Evolutionary conservation across 2,113 vertebrate genomes (phyloP).

Genomic region (Percopsis transmontana): DNA sequence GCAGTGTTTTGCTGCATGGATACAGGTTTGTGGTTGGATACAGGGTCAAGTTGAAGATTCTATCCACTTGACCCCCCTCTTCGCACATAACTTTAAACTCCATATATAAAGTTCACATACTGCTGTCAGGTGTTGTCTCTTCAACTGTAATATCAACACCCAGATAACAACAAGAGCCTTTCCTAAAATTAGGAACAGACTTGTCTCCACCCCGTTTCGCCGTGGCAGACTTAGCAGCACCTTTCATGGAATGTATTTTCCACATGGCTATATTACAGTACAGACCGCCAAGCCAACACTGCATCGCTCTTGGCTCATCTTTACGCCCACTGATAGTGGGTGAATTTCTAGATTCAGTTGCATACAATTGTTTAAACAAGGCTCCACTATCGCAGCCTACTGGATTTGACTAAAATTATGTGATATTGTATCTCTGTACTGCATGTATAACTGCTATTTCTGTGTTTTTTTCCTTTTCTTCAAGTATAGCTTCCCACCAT

Average conservation of each 20-base stretch:
- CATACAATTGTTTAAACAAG: not conserved
- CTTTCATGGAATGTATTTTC: conserved; percentile 63
- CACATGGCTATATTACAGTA: conserved; percentile 49
- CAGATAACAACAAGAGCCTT: conserved; percentile 67
- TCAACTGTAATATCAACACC: conserved; percentile 45
- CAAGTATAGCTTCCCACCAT: too few relatives aligned
- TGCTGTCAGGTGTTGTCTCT: conserved; percentile 36
- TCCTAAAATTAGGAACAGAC: conserved; percentile 68
- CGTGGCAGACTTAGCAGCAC: conserved; percentile 43
- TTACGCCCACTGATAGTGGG: not conserved
- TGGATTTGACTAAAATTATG: not conserved
- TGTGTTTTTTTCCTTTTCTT: not conserved
- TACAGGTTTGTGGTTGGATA: not conserved
- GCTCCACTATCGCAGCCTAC: not conserved
- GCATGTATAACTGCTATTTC: not conserved
- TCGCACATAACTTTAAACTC: conserved; percentile 15
- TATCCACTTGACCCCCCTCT: conserved; percentile 17
- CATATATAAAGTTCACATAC: conserved; percentile 3
- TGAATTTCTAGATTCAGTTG: not conserved
- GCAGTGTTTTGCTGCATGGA: not conserved
- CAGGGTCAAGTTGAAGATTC: not conserved
- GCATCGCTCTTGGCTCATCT: not conserved
- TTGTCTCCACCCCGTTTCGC: conserved; percentile 33
- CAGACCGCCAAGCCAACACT: conserved; percentile 20
- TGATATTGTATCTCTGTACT: not conserved